Base-by-base conservation (phyloP, 2,888 invertebrate genomes). In the Parascotia fuliginaria region DNA sequence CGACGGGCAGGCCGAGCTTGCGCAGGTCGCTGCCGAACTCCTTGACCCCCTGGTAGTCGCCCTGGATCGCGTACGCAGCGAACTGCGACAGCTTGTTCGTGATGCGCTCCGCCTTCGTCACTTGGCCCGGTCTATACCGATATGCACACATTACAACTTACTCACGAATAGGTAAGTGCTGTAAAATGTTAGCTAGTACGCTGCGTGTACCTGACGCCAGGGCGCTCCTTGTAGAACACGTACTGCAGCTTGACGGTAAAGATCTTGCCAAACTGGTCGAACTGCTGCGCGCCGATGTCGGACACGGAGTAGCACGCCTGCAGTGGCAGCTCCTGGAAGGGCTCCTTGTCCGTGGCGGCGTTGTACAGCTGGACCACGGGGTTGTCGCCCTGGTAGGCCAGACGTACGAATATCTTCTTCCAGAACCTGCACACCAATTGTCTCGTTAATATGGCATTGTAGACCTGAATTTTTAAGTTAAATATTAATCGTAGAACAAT, bases 261-360 rank as follows among this genome's bases (percentile, higher is more conserved):
- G 71, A 99, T 99, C 92, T 99, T 99, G 22, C 99, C 99, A 83
- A 97, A 99, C 85, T 98, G 98, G 89, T 99, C 99, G 82, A 98
- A 99, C 84, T 99, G 99, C 89, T 99, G 99, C 27, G 98, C 97
- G 40, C 96, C 97, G 38, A 98, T 96, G 55, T 98, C 98, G 2
- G 98, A 98, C 36, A 98, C 96, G 1, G 98, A 98, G 88, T 99
- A 99, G 82, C 98, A 98, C 0, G 98, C 96, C 84, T 98, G 97
- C 61, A 98, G 90, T 0, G 98, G 98, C 64, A 99, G 92, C 90
- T 99, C 99, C 88, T 99, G 98, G 88, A 98, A 97, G 0, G 98
- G 97, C 82, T 98, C 97, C 82, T 96, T 97, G 79, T 98, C 98
- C 1, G 94, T 94, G 43, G 95, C 94, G 65, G 95, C 95, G 83